A percentile compares a stretch with the other conserved stretches of the same genome.
Conservation (phyloP, 2,797 vertebrate genomes). For the Sarcoramphus papa region DNA sequence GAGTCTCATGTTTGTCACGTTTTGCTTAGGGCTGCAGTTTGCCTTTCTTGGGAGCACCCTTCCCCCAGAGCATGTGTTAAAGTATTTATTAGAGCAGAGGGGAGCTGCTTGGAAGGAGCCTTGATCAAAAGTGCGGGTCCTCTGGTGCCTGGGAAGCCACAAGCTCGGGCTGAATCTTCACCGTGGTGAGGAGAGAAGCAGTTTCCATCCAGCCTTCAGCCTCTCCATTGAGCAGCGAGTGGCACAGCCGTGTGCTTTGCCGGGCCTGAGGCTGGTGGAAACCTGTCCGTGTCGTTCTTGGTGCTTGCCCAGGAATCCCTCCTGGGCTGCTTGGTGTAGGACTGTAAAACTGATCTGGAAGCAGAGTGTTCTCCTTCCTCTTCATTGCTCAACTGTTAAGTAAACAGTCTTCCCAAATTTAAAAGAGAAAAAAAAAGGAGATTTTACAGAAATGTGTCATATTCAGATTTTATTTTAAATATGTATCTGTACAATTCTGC, state of each 20-base stretch:
- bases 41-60: neutral
- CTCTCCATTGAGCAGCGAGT: accelerated
- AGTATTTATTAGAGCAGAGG: neutral
- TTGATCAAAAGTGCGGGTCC: neutral
- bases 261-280: neutral
- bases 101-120: neutral
- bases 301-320: neutral
- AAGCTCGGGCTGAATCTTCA: accelerated
- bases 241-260: accelerated
- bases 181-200: neutral
- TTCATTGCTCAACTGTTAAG: neutral
- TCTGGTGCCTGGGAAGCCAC: neutral
- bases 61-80: neutral
- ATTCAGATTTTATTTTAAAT: neutral
- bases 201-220: neutral
- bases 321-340: neutral
- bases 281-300: accelerated
- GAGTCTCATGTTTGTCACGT: neutral
- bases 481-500: neutral
- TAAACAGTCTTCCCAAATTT: neutral
- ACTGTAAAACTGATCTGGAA: neutral
- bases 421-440: neutral
- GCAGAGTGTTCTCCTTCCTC: neutral
- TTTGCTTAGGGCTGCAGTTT: neutral
- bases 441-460: neutral